Percentiles rank a stretch among this genome's conserved stretches.
Evolutionary conservation across 2,113 vertebrate genomes (phyloP).

Genomic region (Hoplias malabaricus): DNA sequence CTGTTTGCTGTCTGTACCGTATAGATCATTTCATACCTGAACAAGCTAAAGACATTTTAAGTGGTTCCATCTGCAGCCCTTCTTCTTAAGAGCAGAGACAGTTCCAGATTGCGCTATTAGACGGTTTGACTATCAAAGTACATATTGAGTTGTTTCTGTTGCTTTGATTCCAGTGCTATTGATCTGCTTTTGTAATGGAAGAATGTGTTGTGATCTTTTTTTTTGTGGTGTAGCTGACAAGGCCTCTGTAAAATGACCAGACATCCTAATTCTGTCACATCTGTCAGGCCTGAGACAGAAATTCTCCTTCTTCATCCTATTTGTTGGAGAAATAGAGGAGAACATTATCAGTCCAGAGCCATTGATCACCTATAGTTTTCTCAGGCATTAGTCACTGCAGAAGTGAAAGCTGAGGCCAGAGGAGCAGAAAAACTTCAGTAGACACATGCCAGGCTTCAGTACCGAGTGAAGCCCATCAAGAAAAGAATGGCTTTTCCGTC

Average conservation of each 20-base stretch:
- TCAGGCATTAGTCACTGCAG: constrained; percentile 25
- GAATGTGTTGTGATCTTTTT: constrained; percentile 34
- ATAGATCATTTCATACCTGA: neutral
- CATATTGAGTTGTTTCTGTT: constrained; percentile 23
- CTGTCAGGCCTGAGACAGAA: constrained; percentile 37
- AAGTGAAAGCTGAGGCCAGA: constrained; percentile 31
- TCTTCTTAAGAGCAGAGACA: neutral
- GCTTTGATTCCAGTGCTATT: constrained; percentile 34
- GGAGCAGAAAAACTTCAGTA: constrained; percentile 31
- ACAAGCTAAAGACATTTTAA: neutral
- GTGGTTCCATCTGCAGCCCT: neutral
- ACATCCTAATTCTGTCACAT: constrained; percentile 46
- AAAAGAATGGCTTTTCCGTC: constrained; percentile 57
- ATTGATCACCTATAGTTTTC: constrained; percentile 28
- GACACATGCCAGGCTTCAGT: constrained; percentile 10
- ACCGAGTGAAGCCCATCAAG: constrained; percentile 15
- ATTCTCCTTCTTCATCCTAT: constrained; percentile 34
- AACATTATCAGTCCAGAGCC: constrained; percentile 26
- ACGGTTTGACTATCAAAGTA: constrained; percentile 18
- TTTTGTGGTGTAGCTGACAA: constrained; percentile 20
- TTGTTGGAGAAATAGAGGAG: constrained; percentile 37
- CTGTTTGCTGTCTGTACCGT: neutral
- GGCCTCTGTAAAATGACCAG: constrained; percentile 28
- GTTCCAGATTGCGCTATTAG: neutral
- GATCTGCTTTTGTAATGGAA: constrained; percentile 41